Conservation (phyloP, 2,113 vertebrate genomes). For the Mystacornis crossleyi region DNA sequence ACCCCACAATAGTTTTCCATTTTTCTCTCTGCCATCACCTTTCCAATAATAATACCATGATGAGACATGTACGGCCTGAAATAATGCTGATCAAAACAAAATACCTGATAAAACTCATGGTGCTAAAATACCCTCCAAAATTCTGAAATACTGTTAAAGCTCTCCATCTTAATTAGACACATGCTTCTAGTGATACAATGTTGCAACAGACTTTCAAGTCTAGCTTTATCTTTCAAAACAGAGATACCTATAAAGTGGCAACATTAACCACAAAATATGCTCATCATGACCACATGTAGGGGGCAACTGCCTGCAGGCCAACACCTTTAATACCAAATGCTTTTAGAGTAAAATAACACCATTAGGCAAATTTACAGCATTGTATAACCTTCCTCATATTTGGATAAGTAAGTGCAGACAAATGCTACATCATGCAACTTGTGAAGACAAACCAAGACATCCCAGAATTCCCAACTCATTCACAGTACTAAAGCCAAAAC, state of each 20-base stretch:
- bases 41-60: not conserved
- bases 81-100: not conserved
- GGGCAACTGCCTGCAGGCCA: not conserved
- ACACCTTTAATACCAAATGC: not conserved
- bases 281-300: rapidly evolving
- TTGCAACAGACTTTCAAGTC: not conserved
- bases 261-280: not conserved
- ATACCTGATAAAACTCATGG: not conserved
- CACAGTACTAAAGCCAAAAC: not conserved
- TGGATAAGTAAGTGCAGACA: not conserved
- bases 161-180: not conserved
- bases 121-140: not conserved
- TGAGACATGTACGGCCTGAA: rapidly evolving
- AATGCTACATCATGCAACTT: not conserved
- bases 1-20: not conserved
- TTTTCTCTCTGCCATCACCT: not conserved
- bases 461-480: not conserved
- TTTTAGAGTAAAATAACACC: not conserved
- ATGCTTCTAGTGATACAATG: not conserved
- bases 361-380: not conserved
- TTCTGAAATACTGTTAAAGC: not conserved
- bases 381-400: not conserved
- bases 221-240: not conserved
- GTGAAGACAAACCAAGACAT: not conserved
- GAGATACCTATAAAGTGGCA: not conserved